These are phyloP conservation scores for Arion vulgaris DNA, from an alignment of 1,140 invertebrate species.

Conservation along the genomic window DNA sequence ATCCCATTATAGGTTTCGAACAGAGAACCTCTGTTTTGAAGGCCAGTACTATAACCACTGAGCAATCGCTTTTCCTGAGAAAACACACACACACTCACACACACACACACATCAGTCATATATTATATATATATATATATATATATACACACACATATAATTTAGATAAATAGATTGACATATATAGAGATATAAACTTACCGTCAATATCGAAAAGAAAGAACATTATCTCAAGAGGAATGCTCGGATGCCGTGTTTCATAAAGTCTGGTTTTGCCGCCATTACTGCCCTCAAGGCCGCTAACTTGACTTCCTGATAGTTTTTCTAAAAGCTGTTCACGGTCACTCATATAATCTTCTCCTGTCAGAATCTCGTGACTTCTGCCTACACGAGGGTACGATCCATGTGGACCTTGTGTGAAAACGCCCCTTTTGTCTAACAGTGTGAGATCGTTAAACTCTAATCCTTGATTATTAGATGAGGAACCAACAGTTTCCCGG, in stretches of 20 bases:
- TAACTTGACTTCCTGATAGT: background rate
- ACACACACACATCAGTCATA: no score
- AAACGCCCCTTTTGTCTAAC: background rate
- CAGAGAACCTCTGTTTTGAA: no score
- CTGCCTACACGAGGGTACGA: conserved; percentile 10
- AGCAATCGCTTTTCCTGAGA: no score
- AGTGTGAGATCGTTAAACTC: background rate
- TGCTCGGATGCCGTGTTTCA: background rate
- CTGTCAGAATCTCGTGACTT: background rate
- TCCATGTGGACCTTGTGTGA: background rate
- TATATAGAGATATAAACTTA: background rate
- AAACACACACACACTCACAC: no score
- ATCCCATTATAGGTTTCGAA: no score
- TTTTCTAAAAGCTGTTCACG: background rate
- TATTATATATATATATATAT: no score
- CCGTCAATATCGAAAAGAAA: background rate
- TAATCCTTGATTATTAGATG: background rate
- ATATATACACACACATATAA: no score
- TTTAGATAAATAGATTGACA: no score
- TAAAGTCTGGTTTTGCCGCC: background rate
- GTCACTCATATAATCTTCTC: background rate
- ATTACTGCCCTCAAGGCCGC: no score
- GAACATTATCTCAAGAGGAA: background rate
- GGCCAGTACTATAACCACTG: no score
- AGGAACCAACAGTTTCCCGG: background rate